Evolutionary conservation across 2,113 vertebrate species (phyloP), one percentile per base, ranked within the genome.

Genomic region (Pungitius pungitius): DNA sequence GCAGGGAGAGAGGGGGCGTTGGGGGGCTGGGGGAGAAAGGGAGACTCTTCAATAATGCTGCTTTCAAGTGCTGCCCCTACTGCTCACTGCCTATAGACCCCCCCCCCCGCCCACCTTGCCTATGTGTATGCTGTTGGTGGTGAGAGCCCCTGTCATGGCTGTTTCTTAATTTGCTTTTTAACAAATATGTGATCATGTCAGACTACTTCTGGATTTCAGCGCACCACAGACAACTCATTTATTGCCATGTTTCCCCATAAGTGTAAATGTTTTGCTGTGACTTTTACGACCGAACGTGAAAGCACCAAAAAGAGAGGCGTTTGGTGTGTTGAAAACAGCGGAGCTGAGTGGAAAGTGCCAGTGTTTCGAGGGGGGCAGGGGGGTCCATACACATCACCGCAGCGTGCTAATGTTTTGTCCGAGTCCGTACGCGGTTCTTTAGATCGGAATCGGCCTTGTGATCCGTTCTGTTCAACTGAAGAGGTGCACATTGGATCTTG

Each of bases 21-120:
- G 61, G 77, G 78, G n/a, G 80, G 79, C 70, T 69, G 77, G 81
- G 87, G 78, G 52, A 55, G 52, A 11, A 78, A 60, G 79, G 14
- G 35, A 30, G 30, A 73, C 49, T 85, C 85, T 89, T 85, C 85
- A 89, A 78, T 85, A 78, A 76, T 75, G 88, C 55, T 79, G 87
- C 85, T 17, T 89, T 89, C 84, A 85, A 22, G 82, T 56, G 64
- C 69, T 14, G 49, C 20, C 12, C 47, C 72, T 58, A 24, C 51
- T 33, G 61, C 65, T 68, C 35, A 47, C 33, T 6, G 26, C 6
- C n/a, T 39, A 5, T 2, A 54, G 11, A 24, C 6, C 4, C 18
- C 1, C 11, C 1, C 30, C 30, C 30, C 30, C 30, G 2, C 30
- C 5, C 30, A n/a, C n/a, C n/a, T n/a, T 57, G 12, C 6, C 3